These are phyloP conservation scores for Nymphalis c-album DNA, from an alignment of 2,888 invertebrate genomes.

Conservation along the genomic window DNA sequence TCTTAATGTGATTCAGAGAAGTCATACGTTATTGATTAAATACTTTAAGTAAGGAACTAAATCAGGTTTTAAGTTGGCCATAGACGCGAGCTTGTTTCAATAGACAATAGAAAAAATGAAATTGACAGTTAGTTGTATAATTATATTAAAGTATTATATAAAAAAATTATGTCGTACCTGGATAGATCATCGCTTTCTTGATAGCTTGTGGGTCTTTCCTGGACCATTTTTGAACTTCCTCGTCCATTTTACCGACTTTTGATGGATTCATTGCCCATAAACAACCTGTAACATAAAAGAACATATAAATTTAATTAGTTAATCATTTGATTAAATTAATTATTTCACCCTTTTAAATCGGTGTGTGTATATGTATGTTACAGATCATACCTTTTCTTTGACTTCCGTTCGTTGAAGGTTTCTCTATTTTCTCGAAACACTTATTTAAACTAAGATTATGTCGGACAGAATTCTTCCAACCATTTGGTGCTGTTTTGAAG, in stretches of 20 bases:
- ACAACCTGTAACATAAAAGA: conserved; percentile 81
- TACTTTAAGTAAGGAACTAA: no score
- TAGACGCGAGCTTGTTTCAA: no score
- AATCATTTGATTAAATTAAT: no score
- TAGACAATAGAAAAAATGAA: no score
- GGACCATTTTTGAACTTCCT: conserved; percentile 98
- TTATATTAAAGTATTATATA: no score
- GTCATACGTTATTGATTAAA: no score
- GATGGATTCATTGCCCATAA: conserved; percentile 98
- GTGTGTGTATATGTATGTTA: no score
- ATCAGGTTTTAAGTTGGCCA: no score
- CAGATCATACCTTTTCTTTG: conserved; percentile 86
- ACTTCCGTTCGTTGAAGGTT: conserved; percentile 92
- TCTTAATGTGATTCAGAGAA: no score
- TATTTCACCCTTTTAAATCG: no score
- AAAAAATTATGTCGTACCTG: conserved; percentile 78
- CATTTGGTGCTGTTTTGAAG: conserved; percentile 98
- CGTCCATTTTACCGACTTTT: conserved; percentile 97
- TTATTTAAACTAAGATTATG: conserved; percentile 98
- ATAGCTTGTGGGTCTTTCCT: conserved; percentile 96
- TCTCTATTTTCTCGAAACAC: conserved; percentile 99
- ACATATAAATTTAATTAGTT: not conserved
- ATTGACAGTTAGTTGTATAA: not conserved
- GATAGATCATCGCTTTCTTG: conserved; percentile 95
- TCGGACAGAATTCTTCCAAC: conserved; percentile 99